Evolutionary conservation across 2,888 invertebrate genomes (phyloP).

Genomic region (Deilephila porcellus): DNA sequence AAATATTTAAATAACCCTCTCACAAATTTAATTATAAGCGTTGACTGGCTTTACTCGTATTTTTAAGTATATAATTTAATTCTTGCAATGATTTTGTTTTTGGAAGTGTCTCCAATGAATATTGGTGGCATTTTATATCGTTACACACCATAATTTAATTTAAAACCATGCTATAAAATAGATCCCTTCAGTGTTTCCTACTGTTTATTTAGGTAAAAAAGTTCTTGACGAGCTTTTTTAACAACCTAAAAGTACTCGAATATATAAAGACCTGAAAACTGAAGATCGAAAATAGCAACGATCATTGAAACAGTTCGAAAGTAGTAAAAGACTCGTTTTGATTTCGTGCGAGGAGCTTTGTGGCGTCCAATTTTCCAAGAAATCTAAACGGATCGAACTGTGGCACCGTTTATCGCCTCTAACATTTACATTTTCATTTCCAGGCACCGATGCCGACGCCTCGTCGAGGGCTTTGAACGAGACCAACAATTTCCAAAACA

Average conservation of each 20-base stretch:
- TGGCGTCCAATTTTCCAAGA: slow-evolving; percentile 4
- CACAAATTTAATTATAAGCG: slow-evolving; percentile 57
- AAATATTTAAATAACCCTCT: slow-evolving; percentile 55
- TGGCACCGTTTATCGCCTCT: slow-evolving; percentile 41
- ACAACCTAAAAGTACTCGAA: not conserved
- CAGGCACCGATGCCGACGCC: slow-evolving; percentile 74
- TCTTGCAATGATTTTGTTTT: slow-evolving; percentile 33
- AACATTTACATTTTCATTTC: slow-evolving; percentile 51
- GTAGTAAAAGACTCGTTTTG: slow-evolving; percentile 10
- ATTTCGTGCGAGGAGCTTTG: slow-evolving; percentile 6
- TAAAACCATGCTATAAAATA: not conserved
- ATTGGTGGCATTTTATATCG: not conserved
- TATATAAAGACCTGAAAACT: not conserved
- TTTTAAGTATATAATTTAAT: slow-evolving; percentile 56
- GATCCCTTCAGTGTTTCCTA: not conserved
- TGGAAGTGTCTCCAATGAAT: not conserved
- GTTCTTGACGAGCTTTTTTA: too few species aligned
- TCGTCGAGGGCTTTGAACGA: slow-evolving; percentile 60
- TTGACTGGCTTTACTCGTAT: slow-evolving; percentile 49
- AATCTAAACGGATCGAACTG: slow-evolving; percentile 32
- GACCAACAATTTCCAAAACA: slow-evolving; percentile 51
- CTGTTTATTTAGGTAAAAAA: too few species aligned
- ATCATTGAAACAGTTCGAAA: not conserved
- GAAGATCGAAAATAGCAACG: not conserved
- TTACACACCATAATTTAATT: not conserved